Evolutionary conservation across 1,140 invertebrate species (phyloP), one percentile per base, ranked within the genome.

Genomic region (Drosophila pallidifrons): DNA sequence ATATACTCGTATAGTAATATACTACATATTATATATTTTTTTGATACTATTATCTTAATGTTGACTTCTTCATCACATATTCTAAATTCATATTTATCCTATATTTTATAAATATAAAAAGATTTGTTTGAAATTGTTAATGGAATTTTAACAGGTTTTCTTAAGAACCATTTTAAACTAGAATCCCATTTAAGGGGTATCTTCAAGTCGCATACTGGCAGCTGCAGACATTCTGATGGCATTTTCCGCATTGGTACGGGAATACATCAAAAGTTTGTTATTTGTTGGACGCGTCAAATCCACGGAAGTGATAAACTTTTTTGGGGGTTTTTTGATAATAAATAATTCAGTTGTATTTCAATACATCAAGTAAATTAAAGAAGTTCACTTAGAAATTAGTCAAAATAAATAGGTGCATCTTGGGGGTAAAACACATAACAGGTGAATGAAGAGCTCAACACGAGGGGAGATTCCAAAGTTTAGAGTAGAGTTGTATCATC

Each of bases 381-480:
- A 83, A 68, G 38, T 77, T 73, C 41, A 61, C 81, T 83, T 85
- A 85, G 52, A 60, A 30, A 75, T 59, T 78, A 78, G 54, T 59
- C 55, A 83, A 88, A 88, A 78, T 72, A 87, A 86, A 85, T 70
- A 79, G 38, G 30, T 67, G 76, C 80, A 79, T 10, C 59, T 49
- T 77, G 67, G 41, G 61, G 51, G 75, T 49, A 74, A 77, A 54
- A 60, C 55, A 60, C 55, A 67, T 72, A 75, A 59, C 73, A 43
- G 54, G 54, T 57, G 54, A 11, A 25, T 11, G 15, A 57, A 38
- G 6, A 15, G 13, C 52, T 41, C 32, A 32, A 5, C 52, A 2
- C 10, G 32, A 25, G 32, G 15, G 8, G 7, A 7, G 30, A 38
- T 13, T 41, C 32, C 1, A 52, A n/a, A 30, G n/a, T 5, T 28